These are phyloP conservation scores for Indicator maculatus DNA, from an alignment of 2,113 vertebrate species.

Conservation along the genomic window DNA sequence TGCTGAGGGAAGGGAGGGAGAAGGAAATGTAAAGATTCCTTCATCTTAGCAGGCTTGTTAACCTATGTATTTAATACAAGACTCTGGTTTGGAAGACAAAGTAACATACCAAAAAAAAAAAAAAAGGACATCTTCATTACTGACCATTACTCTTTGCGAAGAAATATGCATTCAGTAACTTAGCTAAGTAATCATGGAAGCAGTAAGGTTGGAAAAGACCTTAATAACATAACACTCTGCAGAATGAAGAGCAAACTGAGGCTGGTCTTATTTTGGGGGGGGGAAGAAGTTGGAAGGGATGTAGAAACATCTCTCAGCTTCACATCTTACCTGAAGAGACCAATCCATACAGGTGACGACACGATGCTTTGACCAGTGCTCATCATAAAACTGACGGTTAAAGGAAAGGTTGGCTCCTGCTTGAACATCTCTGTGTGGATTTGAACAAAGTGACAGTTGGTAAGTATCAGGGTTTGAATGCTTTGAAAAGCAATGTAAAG, in stretches of 20 bases:
- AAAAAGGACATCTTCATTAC: neutral
- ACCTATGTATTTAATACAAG: neutral
- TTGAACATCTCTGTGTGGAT: constrained; percentile 84
- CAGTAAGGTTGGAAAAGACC: too few relatives aligned
- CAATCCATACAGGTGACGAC: constrained; percentile 97
- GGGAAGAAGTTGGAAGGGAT: neutral
- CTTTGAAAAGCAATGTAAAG: neutral
- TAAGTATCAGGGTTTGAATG: neutral
- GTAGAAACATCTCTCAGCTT: neutral
- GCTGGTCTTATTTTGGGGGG: neutral
- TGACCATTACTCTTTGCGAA: neutral
- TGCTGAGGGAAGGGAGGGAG: neutral
- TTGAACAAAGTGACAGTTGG: constrained; percentile 25
- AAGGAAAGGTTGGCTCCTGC: constrained; percentile 92
- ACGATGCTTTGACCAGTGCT: constrained; percentile 97
- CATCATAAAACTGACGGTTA: constrained; percentile 93
- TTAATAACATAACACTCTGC: neutral
- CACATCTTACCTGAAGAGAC: constrained; percentile 90
- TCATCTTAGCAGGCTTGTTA: neutral
- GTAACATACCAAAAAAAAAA: neutral
- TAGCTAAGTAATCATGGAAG: neutral
- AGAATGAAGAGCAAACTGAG: neutral
- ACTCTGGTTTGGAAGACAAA: neutral
- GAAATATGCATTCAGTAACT: neutral
- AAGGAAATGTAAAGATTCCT: neutral